Evolutionary conservation across 2,113 vertebrate species (phyloP).

Genomic region (Lagenorhynchus albirostris): DNA sequence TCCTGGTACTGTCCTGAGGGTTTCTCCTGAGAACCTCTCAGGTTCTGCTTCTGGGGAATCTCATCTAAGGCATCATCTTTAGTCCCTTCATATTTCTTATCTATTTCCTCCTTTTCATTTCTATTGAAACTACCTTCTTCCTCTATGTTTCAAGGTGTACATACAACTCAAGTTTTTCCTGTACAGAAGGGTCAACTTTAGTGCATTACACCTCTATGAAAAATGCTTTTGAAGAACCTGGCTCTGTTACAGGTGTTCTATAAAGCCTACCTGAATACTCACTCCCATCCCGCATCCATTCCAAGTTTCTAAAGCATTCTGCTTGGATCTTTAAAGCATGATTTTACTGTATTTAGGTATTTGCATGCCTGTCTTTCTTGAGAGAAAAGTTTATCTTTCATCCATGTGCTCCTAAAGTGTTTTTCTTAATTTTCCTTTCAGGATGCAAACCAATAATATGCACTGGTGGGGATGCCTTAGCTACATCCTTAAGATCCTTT

Average conservation of each 20-base stretch:
- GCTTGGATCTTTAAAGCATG: background rate
- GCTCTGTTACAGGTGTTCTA: background rate
- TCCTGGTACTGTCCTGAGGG: background rate
- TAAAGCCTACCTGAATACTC: background rate
- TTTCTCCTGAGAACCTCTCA: background rate
- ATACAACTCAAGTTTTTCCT: background rate
- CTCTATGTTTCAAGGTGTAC: background rate
- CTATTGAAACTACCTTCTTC: background rate
- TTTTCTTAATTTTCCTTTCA: background rate
- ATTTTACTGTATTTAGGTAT: background rate
- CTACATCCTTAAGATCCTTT: background rate
- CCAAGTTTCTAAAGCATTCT: background rate
- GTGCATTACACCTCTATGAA: background rate
- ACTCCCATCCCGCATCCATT: background rate
- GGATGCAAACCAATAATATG: background rate
- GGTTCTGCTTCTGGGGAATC: background rate
- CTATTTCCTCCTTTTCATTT: background rate
- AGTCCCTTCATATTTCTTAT: background rate
- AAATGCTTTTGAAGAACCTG: background rate
- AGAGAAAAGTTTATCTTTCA: background rate
- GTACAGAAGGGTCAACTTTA: background rate
- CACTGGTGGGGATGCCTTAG: background rate
- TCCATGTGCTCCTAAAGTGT: background rate
- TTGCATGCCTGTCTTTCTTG: background rate
- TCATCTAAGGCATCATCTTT: background rate